Base-by-base conservation (phyloP, 2,113 vertebrate species). In the Oxygymnocypris stewartii region DNA sequence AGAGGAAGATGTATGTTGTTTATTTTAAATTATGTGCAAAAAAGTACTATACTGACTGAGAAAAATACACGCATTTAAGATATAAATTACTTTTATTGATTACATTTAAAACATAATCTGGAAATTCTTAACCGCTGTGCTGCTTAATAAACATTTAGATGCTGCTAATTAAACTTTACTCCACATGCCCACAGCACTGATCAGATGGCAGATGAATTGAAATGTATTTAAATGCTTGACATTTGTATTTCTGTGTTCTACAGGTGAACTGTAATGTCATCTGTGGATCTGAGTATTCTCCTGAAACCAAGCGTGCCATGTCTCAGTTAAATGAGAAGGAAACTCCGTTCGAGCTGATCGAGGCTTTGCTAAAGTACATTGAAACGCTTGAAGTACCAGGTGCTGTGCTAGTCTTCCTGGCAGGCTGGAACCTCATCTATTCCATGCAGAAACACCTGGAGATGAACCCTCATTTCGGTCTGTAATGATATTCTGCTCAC, bases 361-460 rank as follows among this genome's bases (percentile, higher is more conserved):
- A 99, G 88, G 95, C 97, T 2, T 94, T 99, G 0, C 95, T 99
- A 7, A 95, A 93, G 82, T 99, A 99, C 91, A 96, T 99, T 13
- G 97, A 97, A 92, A 97, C 96, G 2, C 93, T 99, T 86, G 94
- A 97, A 54, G 97, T 96, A 51, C 89, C 92, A 0, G 98, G 98
- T 14, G 97, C 98, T 1, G 96, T 99, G 13, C 94, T 99, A 28
- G 79, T 99, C 76, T 99, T 99, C 92, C 94, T 99, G 82, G 97
- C 98, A 28, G 98, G 98, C 86, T 99, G 98, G 98, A 99, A 99
- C 88, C 95, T 99, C 90, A 99, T 99, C 90, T 97, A 95, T 67
- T 96, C 96, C 57, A 96, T 99, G 96, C 98, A 99, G 94, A 97
- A 97, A 84, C 96, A 98, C 92, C 94, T 99, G 88, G 97, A 99